phyloP scores from a whole-genome alignment of 2,113 vertebrate species.

The Rhegmatorhina hoffmannsi region DNA sequence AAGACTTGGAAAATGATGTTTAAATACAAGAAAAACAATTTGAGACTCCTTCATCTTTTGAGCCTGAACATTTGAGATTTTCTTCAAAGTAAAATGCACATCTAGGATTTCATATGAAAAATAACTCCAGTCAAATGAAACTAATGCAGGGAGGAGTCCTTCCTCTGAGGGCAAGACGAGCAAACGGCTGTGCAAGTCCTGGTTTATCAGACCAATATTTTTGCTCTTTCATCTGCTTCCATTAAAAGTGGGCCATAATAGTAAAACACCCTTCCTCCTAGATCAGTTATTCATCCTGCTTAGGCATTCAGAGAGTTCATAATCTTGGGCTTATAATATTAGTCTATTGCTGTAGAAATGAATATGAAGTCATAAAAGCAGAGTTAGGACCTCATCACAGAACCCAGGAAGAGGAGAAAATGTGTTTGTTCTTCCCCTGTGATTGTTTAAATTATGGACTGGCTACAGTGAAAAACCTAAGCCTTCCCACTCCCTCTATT shows the following conservation, averaged over 20 bases:
- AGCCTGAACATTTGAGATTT: background rate
- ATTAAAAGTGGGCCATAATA: constrained; percentile 7
- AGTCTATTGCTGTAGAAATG: constrained; percentile 24
- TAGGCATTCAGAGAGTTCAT: constrained; percentile 10
- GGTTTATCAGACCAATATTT: constrained; percentile 34
- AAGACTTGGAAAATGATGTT: background rate
- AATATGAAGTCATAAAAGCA: constrained; percentile 50
- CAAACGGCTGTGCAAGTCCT: background rate
- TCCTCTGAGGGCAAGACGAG: background rate
- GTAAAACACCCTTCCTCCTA: background rate
- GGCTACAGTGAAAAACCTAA: background rate
- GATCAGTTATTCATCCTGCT: constrained; percentile 6
- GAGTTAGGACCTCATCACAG: constrained; percentile 41
- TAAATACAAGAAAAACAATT: background rate
- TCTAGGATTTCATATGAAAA: background rate
- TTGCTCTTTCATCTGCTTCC: constrained; percentile 17
- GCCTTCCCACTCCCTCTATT: background rate
- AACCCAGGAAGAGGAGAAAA: background rate
- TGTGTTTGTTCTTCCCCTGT: background rate
- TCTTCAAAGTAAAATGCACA: background rate
- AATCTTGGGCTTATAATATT: background rate
- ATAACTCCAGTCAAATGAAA: background rate
- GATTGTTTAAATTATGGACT: background rate
- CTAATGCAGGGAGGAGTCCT: background rate
- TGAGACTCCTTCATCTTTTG: background rate